Conservation (phyloP, 92 coral and sea anemone species). For the Parazoanthus atlanticus region DNA sequence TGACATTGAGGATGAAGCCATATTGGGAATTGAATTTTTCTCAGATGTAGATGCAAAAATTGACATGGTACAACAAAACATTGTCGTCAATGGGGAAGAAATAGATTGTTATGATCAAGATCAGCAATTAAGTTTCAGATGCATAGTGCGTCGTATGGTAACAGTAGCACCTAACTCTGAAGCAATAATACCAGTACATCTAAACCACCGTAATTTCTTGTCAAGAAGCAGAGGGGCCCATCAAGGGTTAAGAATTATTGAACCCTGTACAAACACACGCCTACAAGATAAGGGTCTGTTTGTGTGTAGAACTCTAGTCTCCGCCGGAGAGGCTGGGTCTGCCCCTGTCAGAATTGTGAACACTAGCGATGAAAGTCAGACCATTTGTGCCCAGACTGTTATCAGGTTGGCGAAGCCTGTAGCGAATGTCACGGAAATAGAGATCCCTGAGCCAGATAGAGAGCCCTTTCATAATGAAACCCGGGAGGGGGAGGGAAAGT, state of each 20-base stretch:
- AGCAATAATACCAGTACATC: conserved; percentile 42
- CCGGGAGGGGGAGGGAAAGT: conserved; percentile 2
- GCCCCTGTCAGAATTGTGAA: conserved; percentile 32
- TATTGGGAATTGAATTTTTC: conserved; percentile 47
- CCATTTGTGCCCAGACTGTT: conserved; percentile 41
- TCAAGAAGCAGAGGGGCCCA: conserved; percentile 1
- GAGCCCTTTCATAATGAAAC: neutral
- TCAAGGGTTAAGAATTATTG: conserved; percentile 16
- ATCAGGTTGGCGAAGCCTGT: conserved; percentile 22
- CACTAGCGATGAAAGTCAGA: conserved; percentile 13
- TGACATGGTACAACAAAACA: conserved; percentile 25
- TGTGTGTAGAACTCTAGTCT: conserved; percentile 47
- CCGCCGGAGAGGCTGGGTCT: conserved; percentile 9
- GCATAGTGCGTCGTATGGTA: conserved; percentile 43
- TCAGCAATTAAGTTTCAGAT: conserved; percentile 44
- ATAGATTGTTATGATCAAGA: conserved; percentile 28
- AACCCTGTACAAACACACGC: conserved; percentile 25
- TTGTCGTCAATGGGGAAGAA: conserved; percentile 14
- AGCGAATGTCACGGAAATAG: conserved; percentile 16
- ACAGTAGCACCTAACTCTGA: conserved; percentile 37
- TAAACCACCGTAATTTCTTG: neutral
- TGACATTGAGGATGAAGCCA: conserved; percentile 50
- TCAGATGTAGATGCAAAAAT: conserved; percentile 48
- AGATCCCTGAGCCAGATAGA: neutral
- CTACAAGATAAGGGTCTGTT: conserved; percentile 42